Conservation (phyloP, 2,888 invertebrate species). For the Epsilonema sp. region DNA sequence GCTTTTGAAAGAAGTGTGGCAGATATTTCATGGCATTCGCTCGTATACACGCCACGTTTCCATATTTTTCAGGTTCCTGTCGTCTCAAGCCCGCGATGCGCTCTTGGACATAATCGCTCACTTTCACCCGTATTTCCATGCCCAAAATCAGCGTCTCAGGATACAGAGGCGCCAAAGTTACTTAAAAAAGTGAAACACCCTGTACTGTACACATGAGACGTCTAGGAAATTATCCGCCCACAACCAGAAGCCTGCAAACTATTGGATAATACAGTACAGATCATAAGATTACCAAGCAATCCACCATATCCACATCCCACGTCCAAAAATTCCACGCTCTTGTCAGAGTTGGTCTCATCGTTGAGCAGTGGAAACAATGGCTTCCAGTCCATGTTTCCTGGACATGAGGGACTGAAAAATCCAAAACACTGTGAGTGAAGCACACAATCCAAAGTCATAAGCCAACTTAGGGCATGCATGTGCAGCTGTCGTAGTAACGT, state of each 20-base stretch:
- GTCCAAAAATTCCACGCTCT: slow-evolving; percentile 65
- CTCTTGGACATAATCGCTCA: slow-evolving; percentile 91
- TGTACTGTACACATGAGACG: too few relatives aligned
- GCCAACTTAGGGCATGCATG: too few relatives aligned
- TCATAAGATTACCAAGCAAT: slow-evolving; percentile 46
- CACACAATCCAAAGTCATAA: too few relatives aligned
- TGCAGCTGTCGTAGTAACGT: too few relatives aligned
- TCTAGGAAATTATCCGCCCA: too few relatives aligned
- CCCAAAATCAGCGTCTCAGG: slow-evolving; percentile 72
- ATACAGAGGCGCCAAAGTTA: slow-evolving; percentile 72
- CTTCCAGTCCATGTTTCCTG: slow-evolving; percentile 73
- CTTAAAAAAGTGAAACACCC: too few relatives aligned
- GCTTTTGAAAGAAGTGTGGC: slow-evolving; percentile 84
- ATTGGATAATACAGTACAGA: too few relatives aligned
- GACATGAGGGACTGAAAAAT: slow-evolving; percentile 58
- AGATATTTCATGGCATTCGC: slow-evolving; percentile 98
- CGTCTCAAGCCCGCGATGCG: slow-evolving; percentile 64
- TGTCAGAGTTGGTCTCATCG: slow-evolving; percentile 16
- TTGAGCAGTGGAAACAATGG: slow-evolving; percentile 49
- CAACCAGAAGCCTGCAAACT: too few relatives aligned
- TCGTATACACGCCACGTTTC: slow-evolving; percentile 80
- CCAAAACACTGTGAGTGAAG: too few relatives aligned
- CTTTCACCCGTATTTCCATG: slow-evolving; percentile 92
- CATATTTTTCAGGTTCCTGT: slow-evolving; percentile 52
- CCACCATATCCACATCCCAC: slow-evolving; percentile 98